phyloP scores from a whole-genome alignment of 2,113 vertebrate species.

The Nothocercus julius region DNA sequence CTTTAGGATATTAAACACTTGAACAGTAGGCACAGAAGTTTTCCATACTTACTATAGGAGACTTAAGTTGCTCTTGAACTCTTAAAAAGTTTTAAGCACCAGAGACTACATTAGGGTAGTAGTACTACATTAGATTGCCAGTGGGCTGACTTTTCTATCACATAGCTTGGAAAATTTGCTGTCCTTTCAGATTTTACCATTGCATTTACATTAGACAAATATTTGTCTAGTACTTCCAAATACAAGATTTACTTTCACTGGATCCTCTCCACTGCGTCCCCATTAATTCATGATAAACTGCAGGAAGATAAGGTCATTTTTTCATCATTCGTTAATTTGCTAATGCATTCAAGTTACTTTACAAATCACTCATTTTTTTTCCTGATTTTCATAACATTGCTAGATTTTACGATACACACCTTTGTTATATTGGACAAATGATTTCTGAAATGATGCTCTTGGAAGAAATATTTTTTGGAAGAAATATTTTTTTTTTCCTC shows the following conservation, averaged over 20 bases:
- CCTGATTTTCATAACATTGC: not conserved
- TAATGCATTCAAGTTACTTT: not conserved
- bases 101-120: not conserved
- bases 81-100: not conserved
- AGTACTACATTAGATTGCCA: not conserved
- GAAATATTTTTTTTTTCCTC: not conserved
- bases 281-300: not conserved
- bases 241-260: not conserved
- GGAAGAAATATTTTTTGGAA: not conserved
- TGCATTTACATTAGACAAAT: not conserved
- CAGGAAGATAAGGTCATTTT: not conserved
- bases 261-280: not conserved
- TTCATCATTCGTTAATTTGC: not conserved
- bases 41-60: not conserved
- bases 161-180: not conserved
- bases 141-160: not conserved
- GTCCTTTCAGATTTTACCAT: not conserved
- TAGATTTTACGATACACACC: not conserved
- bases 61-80: not conserved
- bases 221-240: not conserved
- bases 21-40: conserved; percentile 1
- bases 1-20: conserved; percentile 39
- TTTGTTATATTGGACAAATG: not conserved
- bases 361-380: not conserved
- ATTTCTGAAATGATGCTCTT: not conserved